Evolutionary conservation across 2,888 invertebrate genomes (phyloP).

Genomic region (Cheilosia urbana): DNA sequence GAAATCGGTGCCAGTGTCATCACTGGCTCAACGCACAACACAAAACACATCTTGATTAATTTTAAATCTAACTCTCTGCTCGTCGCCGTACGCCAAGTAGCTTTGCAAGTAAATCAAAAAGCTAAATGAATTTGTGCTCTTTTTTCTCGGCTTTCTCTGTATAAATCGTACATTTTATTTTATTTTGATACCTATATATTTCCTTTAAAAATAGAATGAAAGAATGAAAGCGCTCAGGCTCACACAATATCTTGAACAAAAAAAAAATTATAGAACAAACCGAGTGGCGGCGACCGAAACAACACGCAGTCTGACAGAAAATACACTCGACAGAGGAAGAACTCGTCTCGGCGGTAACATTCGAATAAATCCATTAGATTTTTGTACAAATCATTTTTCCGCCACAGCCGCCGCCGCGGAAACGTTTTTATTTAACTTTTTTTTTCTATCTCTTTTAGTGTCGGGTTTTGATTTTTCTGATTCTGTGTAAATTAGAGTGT

Average conservation of each 20-base stretch:
- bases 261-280: constrained; percentile 16
- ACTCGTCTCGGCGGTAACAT: constrained; percentile 34
- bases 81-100: not conserved
- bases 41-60: constrained; percentile 27
- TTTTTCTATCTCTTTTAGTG: not conserved
- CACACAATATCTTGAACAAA: constrained; percentile 18
- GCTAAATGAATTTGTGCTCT: constrained; percentile 4
- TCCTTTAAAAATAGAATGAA: constrained; percentile 61
- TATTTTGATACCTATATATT: constrained; percentile 68
- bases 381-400: constrained; percentile 27
- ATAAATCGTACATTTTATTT: constrained; percentile 25
- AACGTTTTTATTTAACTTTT: constrained; percentile 19
- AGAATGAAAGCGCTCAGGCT: constrained; percentile 45
- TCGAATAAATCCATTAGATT: constrained; percentile 35
- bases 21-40: not conserved
- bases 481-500: constrained; percentile 41
- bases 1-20: constrained; percentile 34
- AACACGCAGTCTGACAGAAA: constrained; percentile 70
- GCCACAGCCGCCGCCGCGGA: not conserved
- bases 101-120: constrained; percentile 47
- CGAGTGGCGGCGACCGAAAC: constrained; percentile 42
- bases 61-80: constrained; percentile 18
- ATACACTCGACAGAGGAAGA: constrained; percentile 59
- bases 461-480: constrained; percentile 22
- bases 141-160: not conserved